Conservation (phyloP, 1,140 invertebrate species). For the Drosophila punjabiensis region DNA sequence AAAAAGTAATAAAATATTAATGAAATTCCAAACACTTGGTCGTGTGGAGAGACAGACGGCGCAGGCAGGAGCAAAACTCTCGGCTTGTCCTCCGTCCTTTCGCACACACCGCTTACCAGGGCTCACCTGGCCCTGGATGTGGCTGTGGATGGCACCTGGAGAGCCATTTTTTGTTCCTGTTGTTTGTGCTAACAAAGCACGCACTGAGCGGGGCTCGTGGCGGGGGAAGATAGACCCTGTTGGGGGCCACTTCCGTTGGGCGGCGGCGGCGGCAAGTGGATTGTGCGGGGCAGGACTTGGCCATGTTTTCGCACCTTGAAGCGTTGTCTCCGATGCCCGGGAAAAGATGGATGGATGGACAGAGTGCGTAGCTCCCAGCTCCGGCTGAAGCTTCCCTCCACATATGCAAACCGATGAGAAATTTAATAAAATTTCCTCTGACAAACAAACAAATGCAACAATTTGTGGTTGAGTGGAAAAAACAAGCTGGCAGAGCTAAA, state of each 20-base stretch:
- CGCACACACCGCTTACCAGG: not conserved
- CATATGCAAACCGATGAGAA: slow-evolving; percentile 58
- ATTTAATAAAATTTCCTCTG: slow-evolving; percentile 62
- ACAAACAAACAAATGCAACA: slow-evolving; percentile 65
- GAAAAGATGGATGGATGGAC: slow-evolving; percentile 24
- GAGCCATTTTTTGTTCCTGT: slow-evolving; percentile 67
- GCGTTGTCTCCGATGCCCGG: slow-evolving; percentile 27
- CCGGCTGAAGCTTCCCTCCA: not conserved
- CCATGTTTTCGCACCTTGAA: slow-evolving; percentile 71
- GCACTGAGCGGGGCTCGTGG: slow-evolving; percentile 38
- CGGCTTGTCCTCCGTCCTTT: slow-evolving; percentile 18
- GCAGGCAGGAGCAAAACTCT: slow-evolving; percentile 27
- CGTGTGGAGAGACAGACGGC: slow-evolving; percentile 52
- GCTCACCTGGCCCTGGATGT: slow-evolving; percentile 12
- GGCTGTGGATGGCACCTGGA: slow-evolving; percentile 61
- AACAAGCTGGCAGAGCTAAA: slow-evolving; percentile 35
- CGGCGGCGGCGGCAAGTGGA: slow-evolving; percentile 12
- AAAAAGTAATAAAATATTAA: slow-evolving; percentile 85
- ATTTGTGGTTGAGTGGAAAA: slow-evolving; percentile 60
- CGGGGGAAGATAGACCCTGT: slow-evolving; percentile 30
- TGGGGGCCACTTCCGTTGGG: slow-evolving; percentile 69
- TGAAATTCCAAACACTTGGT: slow-evolving; percentile 84
- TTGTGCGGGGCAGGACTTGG: slow-evolving; percentile 35
- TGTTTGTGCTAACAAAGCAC: slow-evolving; percentile 75
- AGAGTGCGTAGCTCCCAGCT: not conserved